Evolutionary conservation across 2,113 vertebrate species (phyloP).

Genomic region (Alectura lathami): DNA sequence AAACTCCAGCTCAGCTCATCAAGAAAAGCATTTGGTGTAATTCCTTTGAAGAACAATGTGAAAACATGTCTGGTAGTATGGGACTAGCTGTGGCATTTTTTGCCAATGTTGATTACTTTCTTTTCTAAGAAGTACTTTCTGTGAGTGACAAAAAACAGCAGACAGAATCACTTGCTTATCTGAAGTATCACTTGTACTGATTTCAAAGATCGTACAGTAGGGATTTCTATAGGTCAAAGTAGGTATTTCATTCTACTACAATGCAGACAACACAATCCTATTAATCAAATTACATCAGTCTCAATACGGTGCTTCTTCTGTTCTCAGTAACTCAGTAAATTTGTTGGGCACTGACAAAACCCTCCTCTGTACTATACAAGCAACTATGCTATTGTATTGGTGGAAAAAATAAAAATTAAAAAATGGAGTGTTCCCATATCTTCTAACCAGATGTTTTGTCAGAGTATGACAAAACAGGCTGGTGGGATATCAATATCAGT

Average conservation of each 20-base stretch:
- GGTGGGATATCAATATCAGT: not conserved
- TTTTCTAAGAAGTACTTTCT: not conserved
- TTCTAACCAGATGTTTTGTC: not conserved
- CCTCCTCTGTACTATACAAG: not conserved
- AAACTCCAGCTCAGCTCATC: not conserved
- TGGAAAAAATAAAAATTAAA: not conserved
- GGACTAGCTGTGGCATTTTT: not conserved
- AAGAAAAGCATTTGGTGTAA: not conserved
- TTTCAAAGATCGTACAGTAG: accelerated
- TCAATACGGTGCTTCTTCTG: not conserved
- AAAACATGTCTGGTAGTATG: not conserved
- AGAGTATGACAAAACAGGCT: not conserved
- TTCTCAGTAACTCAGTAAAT: not conserved
- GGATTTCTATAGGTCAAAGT: not conserved
- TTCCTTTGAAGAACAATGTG: not conserved
- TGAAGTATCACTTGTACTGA: not conserved
- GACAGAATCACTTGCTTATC: not conserved
- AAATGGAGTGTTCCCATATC: accelerated
- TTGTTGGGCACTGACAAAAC: not conserved
- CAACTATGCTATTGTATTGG: not conserved
- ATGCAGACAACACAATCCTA: not conserved
- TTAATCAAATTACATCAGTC: not conserved
- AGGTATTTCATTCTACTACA: not conserved
- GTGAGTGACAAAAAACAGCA: not conserved
- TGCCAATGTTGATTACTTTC: not conserved